A percentile compares a stretch with the other conserved stretches of the same genome.
These are phyloP conservation scores for Drosophila rellima DNA, from an alignment of 2,888 invertebrate genomes.

Conservation along the genomic window DNA sequence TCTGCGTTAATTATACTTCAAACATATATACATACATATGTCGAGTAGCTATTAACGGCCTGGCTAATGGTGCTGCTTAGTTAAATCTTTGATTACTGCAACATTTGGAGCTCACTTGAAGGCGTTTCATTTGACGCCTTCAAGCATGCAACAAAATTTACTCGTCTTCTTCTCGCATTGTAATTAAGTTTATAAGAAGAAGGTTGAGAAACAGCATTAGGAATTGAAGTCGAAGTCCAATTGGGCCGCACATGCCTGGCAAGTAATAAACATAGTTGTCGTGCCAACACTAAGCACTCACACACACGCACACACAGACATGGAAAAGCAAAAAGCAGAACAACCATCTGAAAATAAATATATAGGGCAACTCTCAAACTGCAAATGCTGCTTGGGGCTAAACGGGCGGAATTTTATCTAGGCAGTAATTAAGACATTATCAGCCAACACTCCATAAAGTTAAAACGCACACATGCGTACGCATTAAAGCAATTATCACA, in stretches of 20 bases:
- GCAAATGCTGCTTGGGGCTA: constrained; percentile 47
- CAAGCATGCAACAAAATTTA: constrained; percentile 44
- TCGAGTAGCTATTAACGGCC: constrained; percentile 50
- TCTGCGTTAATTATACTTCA: constrained; percentile 2
- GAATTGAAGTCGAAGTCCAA: constrained; percentile 48
- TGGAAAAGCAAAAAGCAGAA: background rate
- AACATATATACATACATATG: background rate
- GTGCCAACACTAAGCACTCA: constrained; percentile 50
- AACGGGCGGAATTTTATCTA: constrained; percentile 76
- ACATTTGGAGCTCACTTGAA: constrained; percentile 19
- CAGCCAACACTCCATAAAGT: constrained; percentile 81
- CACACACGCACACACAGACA: background rate
- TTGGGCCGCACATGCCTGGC: constrained; percentile 53
- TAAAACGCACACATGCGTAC: constrained; percentile 79
- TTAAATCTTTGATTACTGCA: constrained; percentile 51
- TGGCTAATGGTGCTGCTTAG: constrained; percentile 59
- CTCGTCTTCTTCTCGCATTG: constrained; percentile 32
- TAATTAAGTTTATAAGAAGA: constrained; percentile 74
- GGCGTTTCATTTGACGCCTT: constrained; percentile 34
- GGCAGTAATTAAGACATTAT: constrained; percentile 80
- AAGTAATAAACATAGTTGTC: constrained; percentile 78
- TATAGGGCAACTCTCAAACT: constrained; percentile 31
- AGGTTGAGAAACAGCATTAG: constrained; percentile 9
- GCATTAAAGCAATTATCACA: constrained; percentile 79
- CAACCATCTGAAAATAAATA: constrained; percentile 31